A percentile compares a stretch with the other conserved stretches of the same genome.
phyloP scores from a whole-genome alignment of 1,140 invertebrate species.

The Hyles euphorbiae region DNA sequence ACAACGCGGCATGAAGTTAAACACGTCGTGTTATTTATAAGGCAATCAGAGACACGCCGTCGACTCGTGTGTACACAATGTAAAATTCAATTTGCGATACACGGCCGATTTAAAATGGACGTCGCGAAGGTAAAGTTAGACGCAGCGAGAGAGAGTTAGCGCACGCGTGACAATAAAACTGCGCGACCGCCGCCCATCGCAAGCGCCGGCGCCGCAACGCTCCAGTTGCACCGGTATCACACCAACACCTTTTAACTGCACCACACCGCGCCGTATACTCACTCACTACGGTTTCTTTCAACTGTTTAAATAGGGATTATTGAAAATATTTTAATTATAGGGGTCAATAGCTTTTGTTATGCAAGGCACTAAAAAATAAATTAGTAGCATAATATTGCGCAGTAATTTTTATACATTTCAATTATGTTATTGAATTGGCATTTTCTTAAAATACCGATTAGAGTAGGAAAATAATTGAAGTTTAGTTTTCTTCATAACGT shows the following conservation, averaged over 20 bases:
- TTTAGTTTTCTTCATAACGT: too few relatives aligned
- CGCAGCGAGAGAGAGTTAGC: constrained; percentile 22
- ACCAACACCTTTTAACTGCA: constrained; percentile 1
- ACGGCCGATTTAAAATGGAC: constrained; percentile 48
- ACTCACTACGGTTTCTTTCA: not conserved
- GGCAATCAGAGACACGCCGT: constrained; percentile 11
- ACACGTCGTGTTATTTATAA: constrained; percentile 18
- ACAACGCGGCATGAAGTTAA: constrained; percentile 6
- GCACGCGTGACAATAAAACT: constrained; percentile 37
- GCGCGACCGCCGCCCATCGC: constrained; percentile 39
- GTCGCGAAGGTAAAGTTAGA: constrained; percentile 43
- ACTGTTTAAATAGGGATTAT: not conserved
- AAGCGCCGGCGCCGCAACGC: constrained; percentile 51
- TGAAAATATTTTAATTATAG: not conserved
- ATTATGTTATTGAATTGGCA: too few relatives aligned
- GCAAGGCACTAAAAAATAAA: too few relatives aligned
- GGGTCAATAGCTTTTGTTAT: too few relatives aligned
- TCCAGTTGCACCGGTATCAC: constrained; percentile 45
- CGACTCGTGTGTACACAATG: constrained; percentile 19
- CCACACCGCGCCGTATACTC: not conserved
- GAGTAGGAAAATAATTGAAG: too few relatives aligned
- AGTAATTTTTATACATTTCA: too few relatives aligned
- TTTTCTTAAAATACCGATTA: too few relatives aligned
- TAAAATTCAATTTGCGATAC: constrained; percentile 28
- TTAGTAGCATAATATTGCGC: too few relatives aligned